Conservation (phyloP, 2,797 vertebrate species). For the Mus caroli region DNA sequence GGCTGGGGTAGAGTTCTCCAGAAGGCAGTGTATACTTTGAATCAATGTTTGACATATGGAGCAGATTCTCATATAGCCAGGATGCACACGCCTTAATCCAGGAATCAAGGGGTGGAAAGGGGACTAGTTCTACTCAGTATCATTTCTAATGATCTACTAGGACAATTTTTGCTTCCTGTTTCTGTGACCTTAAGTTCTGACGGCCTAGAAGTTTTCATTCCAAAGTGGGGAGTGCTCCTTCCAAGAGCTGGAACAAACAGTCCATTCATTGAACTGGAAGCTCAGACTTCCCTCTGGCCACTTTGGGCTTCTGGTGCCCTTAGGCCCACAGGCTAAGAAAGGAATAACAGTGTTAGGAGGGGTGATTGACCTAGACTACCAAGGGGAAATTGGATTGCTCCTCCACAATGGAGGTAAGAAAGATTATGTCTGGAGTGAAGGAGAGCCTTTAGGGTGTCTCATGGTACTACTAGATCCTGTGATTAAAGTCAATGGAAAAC, state of each 20-base stretch:
- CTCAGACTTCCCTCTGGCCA: no score
- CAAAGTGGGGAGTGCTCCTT: not conserved
- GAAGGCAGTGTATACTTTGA: not conserved
- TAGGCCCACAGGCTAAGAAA: not conserved
- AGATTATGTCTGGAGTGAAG: not conserved
- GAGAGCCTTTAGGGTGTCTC: not conserved
- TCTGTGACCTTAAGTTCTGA: not conserved
- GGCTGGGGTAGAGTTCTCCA: not conserved
- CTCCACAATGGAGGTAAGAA: not conserved
- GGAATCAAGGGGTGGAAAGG: not conserved
- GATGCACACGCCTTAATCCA: not conserved
- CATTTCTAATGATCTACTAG: no score
- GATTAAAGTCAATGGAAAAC: not conserved
- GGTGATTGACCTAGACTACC: not conserved
- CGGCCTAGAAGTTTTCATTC: not conserved
- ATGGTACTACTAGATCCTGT: not conserved
- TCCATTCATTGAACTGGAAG: not conserved
- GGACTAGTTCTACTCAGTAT: no score
- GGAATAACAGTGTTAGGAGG: not conserved
- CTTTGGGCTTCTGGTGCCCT: not conserved
- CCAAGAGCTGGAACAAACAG: not conserved
- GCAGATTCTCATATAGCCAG: not conserved
- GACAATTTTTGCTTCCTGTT: not conserved
- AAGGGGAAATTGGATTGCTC: not conserved
- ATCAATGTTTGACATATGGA: fast-evolving